A percentile compares a stretch with the other conserved stretches of the same genome.
Evolutionary conservation across 1,140 invertebrate genomes (phyloP).

Genomic region (Papilio helenus): DNA sequence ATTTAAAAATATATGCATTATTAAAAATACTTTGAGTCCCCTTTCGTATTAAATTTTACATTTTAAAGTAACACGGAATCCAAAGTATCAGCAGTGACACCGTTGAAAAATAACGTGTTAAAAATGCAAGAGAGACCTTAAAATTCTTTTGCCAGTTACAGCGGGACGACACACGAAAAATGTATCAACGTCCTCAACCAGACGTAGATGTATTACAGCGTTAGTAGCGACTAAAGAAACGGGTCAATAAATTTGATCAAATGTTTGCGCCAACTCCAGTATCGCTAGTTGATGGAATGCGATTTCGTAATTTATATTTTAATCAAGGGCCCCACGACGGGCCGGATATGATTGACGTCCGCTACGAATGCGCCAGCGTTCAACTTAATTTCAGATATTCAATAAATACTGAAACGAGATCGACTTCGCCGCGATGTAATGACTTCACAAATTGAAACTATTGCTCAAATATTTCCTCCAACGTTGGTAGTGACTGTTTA

Average conservation of each 20-base stretch:
- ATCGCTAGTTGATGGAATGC: slow-evolving; percentile 26
- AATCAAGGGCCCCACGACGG: slow-evolving; percentile 51
- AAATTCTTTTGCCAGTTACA: slow-evolving; percentile 17
- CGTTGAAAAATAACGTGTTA: slow-evolving; percentile 40
- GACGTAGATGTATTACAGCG: slow-evolving; percentile 32
- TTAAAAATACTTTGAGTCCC: slow-evolving; percentile 1
- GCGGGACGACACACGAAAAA: slow-evolving; percentile 31
- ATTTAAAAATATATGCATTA: background rate
- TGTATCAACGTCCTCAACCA: slow-evolving; percentile 26
- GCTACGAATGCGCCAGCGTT: slow-evolving; percentile 45
- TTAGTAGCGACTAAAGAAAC: slow-evolving; percentile 19
- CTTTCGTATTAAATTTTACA: slow-evolving; percentile 9
- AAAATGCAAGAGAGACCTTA: slow-evolving; percentile 32
- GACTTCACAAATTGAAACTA: slow-evolving; percentile 43
- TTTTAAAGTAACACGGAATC: slow-evolving; percentile 23
- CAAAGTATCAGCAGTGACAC: slow-evolving; percentile 16
- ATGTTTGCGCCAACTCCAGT: slow-evolving; percentile 18
- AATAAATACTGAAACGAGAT: slow-evolving; percentile 42
- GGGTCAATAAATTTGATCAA: slow-evolving; percentile 31
- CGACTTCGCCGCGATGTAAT: slow-evolving; percentile 28
- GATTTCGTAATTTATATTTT: slow-evolving; percentile 61
- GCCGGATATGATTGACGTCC: slow-evolving; percentile 59
- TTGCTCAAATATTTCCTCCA: slow-evolving; percentile 39
- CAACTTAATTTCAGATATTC: slow-evolving; percentile 49
- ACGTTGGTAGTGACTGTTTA: slow-evolving; percentile 9